Evolutionary conservation across 2,888 invertebrate genomes (phyloP), one percentile per base, ranked within the genome.

Genomic region (Tiliacea citrago): DNA sequence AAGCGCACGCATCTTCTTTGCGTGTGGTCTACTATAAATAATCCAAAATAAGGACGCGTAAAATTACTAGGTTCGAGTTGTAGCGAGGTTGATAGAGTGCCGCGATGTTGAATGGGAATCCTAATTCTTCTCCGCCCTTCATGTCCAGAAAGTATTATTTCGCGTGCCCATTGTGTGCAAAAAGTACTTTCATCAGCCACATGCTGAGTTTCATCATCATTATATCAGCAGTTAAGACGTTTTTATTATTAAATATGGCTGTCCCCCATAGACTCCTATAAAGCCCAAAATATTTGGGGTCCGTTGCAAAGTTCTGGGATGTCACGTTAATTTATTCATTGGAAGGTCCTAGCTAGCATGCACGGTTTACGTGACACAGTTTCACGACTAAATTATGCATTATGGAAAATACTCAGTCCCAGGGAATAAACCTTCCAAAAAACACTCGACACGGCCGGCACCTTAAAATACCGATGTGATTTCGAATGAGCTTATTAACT

Each of bases 1-100:
- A 70, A 68, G 75, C 81, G 42, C 62, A 60, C 51, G 55, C 57
- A 65, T 80, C 67, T 61, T 24, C 81, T 68, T 57, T 60, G 82
- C 84, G 82, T 82, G 82, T 84, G 82, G 82, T 82, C 82, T 73
- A 82, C 82, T 84, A 82, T 70, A 75, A 82, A 82, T 82, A 82
- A 68, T 75, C 49, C 16, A 73, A 68, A 84, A 70, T 68, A 73
- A 65, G 61, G 16, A 60, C 49, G 67, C 72, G 47, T 75, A 49
- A 70, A 72, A 75, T 83, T 72, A 80, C 74, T 79, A 74, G 65
- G 35, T 83, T 53, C 29, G 53, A 70, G 66, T 63, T n/a, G 60
- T 65, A 35, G 60, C 51, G 68, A 39, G 18, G 51, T 29, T 79
- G 74, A 83, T 75, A 57, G 66, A 73, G 75, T 80, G 55, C 67